Base-by-base conservation (phyloP, 2,797 vertebrate species). In the Parotocinclus haroldoi region DNA sequence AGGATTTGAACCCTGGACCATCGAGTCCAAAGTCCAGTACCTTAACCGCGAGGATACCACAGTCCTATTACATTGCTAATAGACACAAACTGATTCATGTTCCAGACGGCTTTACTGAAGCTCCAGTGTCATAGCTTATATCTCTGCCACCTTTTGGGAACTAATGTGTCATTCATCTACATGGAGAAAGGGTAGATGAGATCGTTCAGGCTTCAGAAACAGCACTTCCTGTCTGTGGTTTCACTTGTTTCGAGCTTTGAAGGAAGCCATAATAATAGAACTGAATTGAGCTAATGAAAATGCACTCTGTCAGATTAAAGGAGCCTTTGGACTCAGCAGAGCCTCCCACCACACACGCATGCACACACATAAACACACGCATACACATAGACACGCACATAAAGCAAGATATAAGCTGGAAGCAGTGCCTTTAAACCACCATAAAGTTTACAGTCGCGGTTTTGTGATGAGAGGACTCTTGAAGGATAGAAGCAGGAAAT, bases 241-340 rank as follows among this genome's bases (percentile, higher is more conserved):
- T 82, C 85, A 85, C 86, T 88, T 86, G 85, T 84, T 82, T 27
- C 76, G 74, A 83, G 76, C 85, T 90, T 90, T 89, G 89, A 90
- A 86, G 85, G 78, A 6, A 53, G 73, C 76, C 86, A 82, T 89
- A 89, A 89, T 91, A 89, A 89, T 87, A 90, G 86, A 86, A 88
- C 81, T 84, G 79, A 88, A 86, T 83, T 83, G 80, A 86, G 83
- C 84, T 90, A 89, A 90, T 91, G 85, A 89, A 90, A 90, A 89
- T 71, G 81, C 83, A 88, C 82, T 82, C 81, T 76, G 80, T 89
- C 86, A 87, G 85, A 91, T 90, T 89, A 90, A 87, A 91, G 86
- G 80, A 83, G 84, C 84, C 84, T 83, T 82, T 80, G 84, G 81
- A 84, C 82, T 72, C 80, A 86, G 84, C 83, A 63, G 82, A 86